Evolutionary conservation across 2,888 invertebrate genomes (phyloP).

Genomic region (Gisinianus flammeolus): DNA sequence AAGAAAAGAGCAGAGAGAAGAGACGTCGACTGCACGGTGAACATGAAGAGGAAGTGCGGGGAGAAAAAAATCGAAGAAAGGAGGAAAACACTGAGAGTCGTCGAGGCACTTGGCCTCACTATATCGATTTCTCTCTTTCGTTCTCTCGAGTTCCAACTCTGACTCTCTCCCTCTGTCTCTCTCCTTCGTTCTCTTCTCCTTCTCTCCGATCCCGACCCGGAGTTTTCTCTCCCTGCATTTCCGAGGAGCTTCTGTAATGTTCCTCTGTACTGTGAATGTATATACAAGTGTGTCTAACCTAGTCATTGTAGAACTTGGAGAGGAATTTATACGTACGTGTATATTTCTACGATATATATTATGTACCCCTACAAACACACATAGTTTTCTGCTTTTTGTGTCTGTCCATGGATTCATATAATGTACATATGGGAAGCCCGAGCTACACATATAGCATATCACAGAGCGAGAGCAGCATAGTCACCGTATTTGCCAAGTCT

Average conservation of each 20-base stretch:
- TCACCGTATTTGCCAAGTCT: not conserved
- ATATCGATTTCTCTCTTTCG: constrained; percentile 42
- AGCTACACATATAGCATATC: not conserved
- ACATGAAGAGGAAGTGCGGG: constrained; percentile 17
- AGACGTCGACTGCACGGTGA: not conserved
- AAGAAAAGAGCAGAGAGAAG: constrained; percentile 9
- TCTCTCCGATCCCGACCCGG: constrained; percentile 39
- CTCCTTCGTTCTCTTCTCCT: too few relatives aligned
- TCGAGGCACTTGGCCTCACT: constrained; percentile 46
- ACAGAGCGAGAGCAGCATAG: not conserved
- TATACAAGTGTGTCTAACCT: not conserved
- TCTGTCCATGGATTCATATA: too few relatives aligned
- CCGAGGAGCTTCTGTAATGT: constrained; percentile 1
- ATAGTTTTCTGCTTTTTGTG: too few relatives aligned
- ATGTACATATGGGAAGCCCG: not conserved
- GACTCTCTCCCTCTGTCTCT: not conserved
- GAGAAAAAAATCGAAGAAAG: constrained; percentile 34
- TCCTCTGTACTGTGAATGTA: not conserved
- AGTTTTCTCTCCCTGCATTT: constrained; percentile 33
- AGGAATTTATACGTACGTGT: not conserved
- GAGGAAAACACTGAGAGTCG: constrained; percentile 39
- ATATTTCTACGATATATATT: not conserved
- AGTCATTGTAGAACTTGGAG: not conserved
- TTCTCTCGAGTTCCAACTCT: not conserved
- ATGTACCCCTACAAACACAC: not conserved